phyloP scores from a whole-genome alignment of 2,113 vertebrate genomes.

The Gobiocypris rarus region DNA sequence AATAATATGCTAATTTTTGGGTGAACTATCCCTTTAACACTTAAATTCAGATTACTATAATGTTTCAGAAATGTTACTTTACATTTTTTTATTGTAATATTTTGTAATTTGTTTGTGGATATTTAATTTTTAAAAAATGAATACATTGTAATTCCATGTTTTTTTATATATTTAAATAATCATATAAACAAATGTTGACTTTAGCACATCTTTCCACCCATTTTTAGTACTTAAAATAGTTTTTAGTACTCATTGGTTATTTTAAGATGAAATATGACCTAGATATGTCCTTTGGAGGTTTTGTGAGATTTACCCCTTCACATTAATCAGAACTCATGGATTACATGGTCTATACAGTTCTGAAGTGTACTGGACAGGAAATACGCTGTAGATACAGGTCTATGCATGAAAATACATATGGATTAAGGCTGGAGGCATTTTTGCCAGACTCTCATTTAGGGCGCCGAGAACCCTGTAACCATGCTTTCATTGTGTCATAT shows the following conservation, averaged over 20 bases:
- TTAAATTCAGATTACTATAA: not conserved
- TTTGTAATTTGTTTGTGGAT: not conserved
- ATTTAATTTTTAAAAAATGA: too few species aligned
- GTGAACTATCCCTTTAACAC: not conserved
- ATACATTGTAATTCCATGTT: too few species aligned
- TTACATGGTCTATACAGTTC: constrained; percentile 3
- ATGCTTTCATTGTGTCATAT: not conserved
- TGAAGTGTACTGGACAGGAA: not conserved
- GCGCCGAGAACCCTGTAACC: not conserved
- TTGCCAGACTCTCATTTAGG: not conserved
- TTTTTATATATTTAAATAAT: too few species aligned
- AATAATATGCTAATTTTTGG: too few species aligned
- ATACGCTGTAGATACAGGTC: not conserved
- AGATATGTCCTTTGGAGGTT: not conserved
- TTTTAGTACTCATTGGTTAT: too few species aligned
- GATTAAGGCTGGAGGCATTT: not conserved
- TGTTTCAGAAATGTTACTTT: not conserved
- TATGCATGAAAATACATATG: not conserved
- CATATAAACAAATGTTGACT: too few species aligned
- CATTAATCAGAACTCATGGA: not conserved
- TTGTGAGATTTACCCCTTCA: not conserved
- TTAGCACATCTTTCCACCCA: too few species aligned
- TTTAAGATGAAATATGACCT: not conserved
- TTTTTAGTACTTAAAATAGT: too few species aligned
- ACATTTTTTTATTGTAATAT: not conserved